Base-by-base conservation (phyloP, 2,797 vertebrate species). In the Hipposideros larvatus region DNA sequence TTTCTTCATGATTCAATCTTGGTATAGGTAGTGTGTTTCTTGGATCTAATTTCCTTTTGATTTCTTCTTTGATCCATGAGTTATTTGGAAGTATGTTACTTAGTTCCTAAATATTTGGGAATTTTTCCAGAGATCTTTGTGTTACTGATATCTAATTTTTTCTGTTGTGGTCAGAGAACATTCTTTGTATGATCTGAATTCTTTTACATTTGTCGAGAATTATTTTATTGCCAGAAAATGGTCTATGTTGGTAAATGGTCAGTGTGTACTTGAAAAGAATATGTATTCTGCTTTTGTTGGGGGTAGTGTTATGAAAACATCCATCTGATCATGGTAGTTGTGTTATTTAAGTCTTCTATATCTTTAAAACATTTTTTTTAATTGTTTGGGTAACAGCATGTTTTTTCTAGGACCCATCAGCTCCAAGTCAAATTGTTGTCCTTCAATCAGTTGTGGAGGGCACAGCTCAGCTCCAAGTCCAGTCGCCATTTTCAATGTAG, bases 21-120 rank as follows among this genome's bases (percentile, higher is more conserved):
- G 28, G 34, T 61, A 61, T 78, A 78, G 34, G 46, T 73, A 92
- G n/a, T 66, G 3, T 51, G 22, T 85, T 90, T 93, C 37, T 71
- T 55, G 31, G 24, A 34, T 90, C 66, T 84, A 8, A 74, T 79
- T 85, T 94, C 68, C 77, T 66, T 96, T 95, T 82, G 14, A 86
- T 92, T 63, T 84, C 5, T 88, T 84, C 41, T 66, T 55, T 78
- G 63, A 65, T 82, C 37, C 24, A 7, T 88, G 2, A 63, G 11
- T 66, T 91, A 59, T 84, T 91, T 83, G 18, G 24, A 96, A 91
- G 11, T 78, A 4, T 94, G 11, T 55, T 63, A 87, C 59, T 84
- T 79, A 68, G 37, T 75, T 87, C 43, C 53, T 61, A 86, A 78
- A 75, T 68, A 63, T 57, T 82, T 75, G 24, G 77, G 31, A 57